Evolutionary conservation across 2,797 vertebrate genomes (phyloP).

Genomic region (Labroides dimidiatus): DNA sequence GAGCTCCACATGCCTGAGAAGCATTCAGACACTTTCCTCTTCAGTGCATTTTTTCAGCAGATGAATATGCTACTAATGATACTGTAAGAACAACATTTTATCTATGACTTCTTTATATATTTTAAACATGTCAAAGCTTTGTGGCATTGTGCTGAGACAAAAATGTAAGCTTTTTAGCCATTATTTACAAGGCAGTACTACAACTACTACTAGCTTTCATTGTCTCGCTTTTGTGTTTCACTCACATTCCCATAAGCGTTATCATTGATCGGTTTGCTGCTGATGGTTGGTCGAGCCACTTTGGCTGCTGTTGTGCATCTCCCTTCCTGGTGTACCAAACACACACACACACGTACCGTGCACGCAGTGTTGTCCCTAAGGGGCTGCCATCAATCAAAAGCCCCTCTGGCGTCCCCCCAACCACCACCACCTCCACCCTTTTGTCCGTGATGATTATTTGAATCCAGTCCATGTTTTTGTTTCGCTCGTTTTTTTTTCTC

Average conservation of each 20-base stretch:
- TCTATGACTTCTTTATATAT: conserved; percentile 4
- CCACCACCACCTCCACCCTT: conserved; percentile 40
- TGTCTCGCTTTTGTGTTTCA: conserved; percentile 64
- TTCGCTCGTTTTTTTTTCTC: conserved; percentile 61
- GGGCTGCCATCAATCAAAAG: conserved; percentile 85
- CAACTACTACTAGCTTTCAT: conserved; percentile 42
- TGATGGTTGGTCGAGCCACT: conserved; percentile 74
- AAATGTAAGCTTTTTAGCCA: conserved; percentile 13
- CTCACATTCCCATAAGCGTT: conserved; percentile 77
- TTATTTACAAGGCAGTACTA: conserved; percentile 37
- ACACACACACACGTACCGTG: conserved; percentile 47
- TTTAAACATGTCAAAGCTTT: not conserved
- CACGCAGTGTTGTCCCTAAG: conserved; percentile 76
- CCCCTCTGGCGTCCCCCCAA: conserved; percentile 46
- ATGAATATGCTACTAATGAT: conserved; percentile 34
- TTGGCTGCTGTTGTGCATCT: conserved; percentile 66
- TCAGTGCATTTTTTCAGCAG: conserved; percentile 28
- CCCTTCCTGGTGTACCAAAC: conserved; percentile 82
- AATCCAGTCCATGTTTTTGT: conserved; percentile 93
- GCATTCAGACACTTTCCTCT: conserved; percentile 52
- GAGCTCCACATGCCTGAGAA: conserved; percentile 63
- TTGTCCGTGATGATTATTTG: conserved; percentile 76
- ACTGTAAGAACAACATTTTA: conserved; percentile 12
- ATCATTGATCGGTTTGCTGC: conserved; percentile 70
- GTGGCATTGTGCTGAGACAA: not conserved